These are phyloP conservation scores for Drosophila subpulchrella DNA, from an alignment of 1,140 invertebrate species.

Conservation along the genomic window DNA sequence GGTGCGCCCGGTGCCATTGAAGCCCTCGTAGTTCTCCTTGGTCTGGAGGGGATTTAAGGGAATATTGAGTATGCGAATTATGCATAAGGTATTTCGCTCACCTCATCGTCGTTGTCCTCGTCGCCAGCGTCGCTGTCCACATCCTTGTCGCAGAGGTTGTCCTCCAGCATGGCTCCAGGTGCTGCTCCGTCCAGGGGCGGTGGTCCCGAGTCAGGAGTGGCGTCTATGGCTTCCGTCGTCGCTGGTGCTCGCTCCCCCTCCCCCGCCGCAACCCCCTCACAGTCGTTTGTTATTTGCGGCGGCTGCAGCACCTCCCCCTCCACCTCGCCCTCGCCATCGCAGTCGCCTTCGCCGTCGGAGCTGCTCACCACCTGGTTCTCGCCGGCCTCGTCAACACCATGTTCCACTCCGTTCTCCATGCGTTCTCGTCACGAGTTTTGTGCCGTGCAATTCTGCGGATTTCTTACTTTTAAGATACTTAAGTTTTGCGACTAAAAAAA, in stretches of 20 bases:
- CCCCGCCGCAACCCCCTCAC: slow-evolving; percentile 38
- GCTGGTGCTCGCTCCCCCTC: slow-evolving; percentile 53
- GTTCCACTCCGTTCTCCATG: slow-evolving; percentile 78
- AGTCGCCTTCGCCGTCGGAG: slow-evolving; percentile 62
- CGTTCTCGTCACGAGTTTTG: slow-evolving; percentile 40
- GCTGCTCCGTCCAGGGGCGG: slow-evolving; percentile 28
- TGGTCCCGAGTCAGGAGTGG: slow-evolving; percentile 43
- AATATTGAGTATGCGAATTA: neutral
- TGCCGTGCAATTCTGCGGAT: slow-evolving; percentile 15
- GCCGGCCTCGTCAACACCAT: slow-evolving; percentile 56
- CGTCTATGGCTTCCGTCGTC: slow-evolving; percentile 37
- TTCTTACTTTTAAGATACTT: slow-evolving; percentile 8
- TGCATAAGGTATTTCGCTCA: slow-evolving; percentile 10
- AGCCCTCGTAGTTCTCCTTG: slow-evolving; percentile 83
- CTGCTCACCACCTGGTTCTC: slow-evolving; percentile 73
- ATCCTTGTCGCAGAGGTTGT: slow-evolving; percentile 75
- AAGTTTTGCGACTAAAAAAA: slow-evolving; percentile 14
- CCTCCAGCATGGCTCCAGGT: slow-evolving; percentile 43
- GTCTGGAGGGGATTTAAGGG: slow-evolving; percentile 33
- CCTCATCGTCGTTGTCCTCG: slow-evolving; percentile 81
- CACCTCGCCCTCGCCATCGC: slow-evolving; percentile 31
- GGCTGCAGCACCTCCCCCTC: slow-evolving; percentile 44
- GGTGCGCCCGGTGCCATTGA: slow-evolving; percentile 87
- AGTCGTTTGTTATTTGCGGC: slow-evolving; percentile 71
- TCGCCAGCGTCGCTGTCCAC: slow-evolving; percentile 76